Percentiles rank a stretch among this genome's conserved stretches.
phyloP scores from a whole-genome alignment of 2,797 vertebrate species.

The Crax fasciolata region DNA sequence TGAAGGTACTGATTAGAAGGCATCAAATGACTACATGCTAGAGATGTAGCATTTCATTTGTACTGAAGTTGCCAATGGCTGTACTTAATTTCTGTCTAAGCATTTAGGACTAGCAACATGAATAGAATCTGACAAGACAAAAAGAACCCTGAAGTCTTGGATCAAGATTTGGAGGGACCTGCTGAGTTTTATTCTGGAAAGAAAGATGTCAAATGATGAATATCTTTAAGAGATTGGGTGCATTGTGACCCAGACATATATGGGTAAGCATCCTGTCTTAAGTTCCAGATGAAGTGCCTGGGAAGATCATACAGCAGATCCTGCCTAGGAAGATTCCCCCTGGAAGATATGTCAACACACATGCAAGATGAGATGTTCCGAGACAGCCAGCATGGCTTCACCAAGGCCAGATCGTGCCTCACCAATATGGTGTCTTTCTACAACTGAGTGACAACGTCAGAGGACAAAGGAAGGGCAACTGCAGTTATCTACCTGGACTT shows the following conservation, averaged over 20 bases:
- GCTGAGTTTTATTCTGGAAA: background rate
- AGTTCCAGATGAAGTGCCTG: background rate
- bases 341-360: too few species aligned
- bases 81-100: background rate
- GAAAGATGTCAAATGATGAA: background rate
- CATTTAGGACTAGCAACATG: background rate
- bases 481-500: too few species aligned
- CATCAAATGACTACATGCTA: background rate
- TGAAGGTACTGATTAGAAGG: background rate
- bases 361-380: too few species aligned
- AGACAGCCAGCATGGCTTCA: too few species aligned
- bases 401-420: too few species aligned
- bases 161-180: constrained; percentile 12
- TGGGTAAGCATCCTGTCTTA: background rate
- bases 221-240: background rate
- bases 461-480: too few species aligned
- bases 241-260: background rate
- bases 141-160: background rate
- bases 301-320: too few species aligned
- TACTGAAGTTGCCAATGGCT: background rate
- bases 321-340: too few species aligned
- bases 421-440: too few species aligned
- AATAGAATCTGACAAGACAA: background rate
- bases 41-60: background rate
- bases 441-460: too few species aligned